Base-by-base conservation (phyloP, 2,113 vertebrate genomes). In the Myxocyprinus asiaticus region DNA sequence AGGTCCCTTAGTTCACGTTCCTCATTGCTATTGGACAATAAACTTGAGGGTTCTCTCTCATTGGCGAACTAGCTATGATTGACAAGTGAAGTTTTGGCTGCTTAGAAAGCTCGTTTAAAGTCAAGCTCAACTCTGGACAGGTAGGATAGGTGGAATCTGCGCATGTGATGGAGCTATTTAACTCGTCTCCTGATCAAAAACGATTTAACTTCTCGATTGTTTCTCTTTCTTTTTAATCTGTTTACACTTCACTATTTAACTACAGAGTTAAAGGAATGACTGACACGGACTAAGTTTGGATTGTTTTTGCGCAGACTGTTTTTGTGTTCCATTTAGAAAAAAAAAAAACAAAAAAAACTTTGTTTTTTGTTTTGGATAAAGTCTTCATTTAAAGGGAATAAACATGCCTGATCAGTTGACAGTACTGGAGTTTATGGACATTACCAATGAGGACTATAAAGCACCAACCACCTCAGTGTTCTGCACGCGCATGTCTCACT, bases 371-470 rank as follows among this genome's bases (percentile, higher is more conserved):
- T 6, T 58, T 70, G 55, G 15, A 12, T 44, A 5, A 15, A 42
- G 44, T 66, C 1, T 15, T 9, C 3, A 63, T 42, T 64, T 50
- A 47, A 66, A 66, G 10, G 43, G 50, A 17, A 17, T 74, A 82
- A 65, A 10, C 85, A 97, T 97, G 96, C 95, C 96, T 90, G 96
- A 96, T 82, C 89, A 93, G 81, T 95, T 98, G 90, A 92, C 90
- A 81, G 95, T 98, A 66, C 91, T 90, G 71, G 97, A 97, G 90
- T 98, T 98, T 82, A 92, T 98, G 82, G 82, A 91, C 50, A 96
- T 97, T 89, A 98, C 95, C 62, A 94, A 93, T 88, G 97, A 98
- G 89, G 97, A 98, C 92, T 98, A 96, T 90, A 96, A 95, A 90
- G 94, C 97, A 47, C 97, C 97, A 22, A 97, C 97, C 78, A 96